Percentiles rank a stretch among this genome's conserved stretches.
Conservation (phyloP, 2,888 invertebrate species). For the Pandemis corylana region DNA sequence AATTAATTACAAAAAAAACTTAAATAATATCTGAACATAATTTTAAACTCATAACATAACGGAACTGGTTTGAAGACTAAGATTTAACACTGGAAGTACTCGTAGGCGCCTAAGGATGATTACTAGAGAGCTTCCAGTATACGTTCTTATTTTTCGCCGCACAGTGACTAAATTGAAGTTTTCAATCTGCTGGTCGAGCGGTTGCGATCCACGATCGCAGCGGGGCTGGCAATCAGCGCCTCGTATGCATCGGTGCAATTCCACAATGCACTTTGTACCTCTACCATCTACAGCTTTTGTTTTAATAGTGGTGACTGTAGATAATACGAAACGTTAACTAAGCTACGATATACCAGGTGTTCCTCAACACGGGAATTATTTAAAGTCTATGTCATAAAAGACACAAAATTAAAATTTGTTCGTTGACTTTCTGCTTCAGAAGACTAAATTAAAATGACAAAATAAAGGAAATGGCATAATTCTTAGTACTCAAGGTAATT, state of each 20-base stretch:
- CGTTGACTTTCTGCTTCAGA: too few species aligned
- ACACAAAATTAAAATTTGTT: too few species aligned
- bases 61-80: too few species aligned
- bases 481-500: too few species aligned
- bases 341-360: background rate
- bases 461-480: too few species aligned
- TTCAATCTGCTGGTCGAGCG: slow-evolving; percentile 35
- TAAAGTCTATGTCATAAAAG: too few species aligned
- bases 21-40: too few species aligned
- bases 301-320: background rate
- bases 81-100: background rate
- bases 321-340: background rate
- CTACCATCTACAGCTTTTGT: slow-evolving; percentile 26
- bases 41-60: too few species aligned
- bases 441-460: too few species aligned
- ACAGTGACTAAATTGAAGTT: slow-evolving; percentile 22
- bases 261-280: slow-evolving; percentile 51
- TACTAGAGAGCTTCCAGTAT: background rate
- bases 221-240: slow-evolving; percentile 59
- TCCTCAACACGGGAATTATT: too few species aligned
- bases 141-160: background rate
- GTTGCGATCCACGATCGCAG: slow-evolving; percentile 2
- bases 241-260: slow-evolving; percentile 62
- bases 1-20: too few species aligned
- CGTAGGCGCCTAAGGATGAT: background rate